Evolutionary conservation across 2,888 invertebrate species (phyloP), one percentile per base, ranked within the genome.

Genomic region (Drosophila aldrichi): DNA sequence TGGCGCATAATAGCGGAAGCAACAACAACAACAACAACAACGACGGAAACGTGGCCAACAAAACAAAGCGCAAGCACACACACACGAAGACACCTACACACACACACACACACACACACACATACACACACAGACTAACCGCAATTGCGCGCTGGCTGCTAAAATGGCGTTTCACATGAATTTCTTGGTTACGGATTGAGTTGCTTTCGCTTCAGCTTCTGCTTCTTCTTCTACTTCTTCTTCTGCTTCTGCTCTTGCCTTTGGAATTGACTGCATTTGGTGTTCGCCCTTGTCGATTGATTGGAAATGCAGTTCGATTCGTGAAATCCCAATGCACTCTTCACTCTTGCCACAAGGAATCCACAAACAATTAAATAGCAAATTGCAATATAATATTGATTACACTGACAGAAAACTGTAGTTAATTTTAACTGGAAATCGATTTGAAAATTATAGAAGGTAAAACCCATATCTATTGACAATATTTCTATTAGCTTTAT

Each of bases 1-100:
- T 73, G 86, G 71, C 74, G 77, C 69, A 72, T 73, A 81, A 81
- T 74, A 67, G 71, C 71, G 82, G 70, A 73, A 67, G 55, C 65
- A 70, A 65, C 63, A 75, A 55, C 38, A 61, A 46, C 55, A 18
- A n/a, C n/a, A 25, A 43, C 20, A 12, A 54, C 9, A 9, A 34
- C 41, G 18, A 43, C 51, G 58, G 46, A 71, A 58, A 54, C 38
- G 48, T 44, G 29, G 44, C 40, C 58, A 44, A 25, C 56, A 48
- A 57, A 49, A 58, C 76, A 61, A 70, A 55, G 57, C 40, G 25
- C 51, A 60, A 34, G 41, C 60, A 70, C 48, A 41, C 48, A 41
- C 48, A 36, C 46, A 70, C 38, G 55, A n/a, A 36, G 40, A 36
- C 34, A 38, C 20, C 9, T 29, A 32, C 10, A 36, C 56, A 57